Evolutionary conservation across 2,888 invertebrate genomes (phyloP).

Genomic region (Caenorhabditis macrosperma): DNA sequence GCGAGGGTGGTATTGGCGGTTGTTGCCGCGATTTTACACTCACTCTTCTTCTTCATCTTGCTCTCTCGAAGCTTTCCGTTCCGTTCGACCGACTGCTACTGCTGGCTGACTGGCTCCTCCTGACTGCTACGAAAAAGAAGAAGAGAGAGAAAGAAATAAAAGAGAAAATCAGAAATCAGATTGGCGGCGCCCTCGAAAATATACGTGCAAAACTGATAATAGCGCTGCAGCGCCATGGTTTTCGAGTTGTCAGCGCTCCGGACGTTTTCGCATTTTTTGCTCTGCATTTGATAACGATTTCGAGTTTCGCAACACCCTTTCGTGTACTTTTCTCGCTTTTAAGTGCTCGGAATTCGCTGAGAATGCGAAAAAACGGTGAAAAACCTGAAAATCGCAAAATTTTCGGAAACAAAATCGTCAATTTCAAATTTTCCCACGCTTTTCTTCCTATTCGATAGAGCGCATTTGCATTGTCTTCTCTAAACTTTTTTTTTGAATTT

Average conservation of each 20-base stretch:
- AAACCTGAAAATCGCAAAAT: too few relatives aligned
- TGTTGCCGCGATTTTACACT: too few relatives aligned
- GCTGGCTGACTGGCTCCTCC: background rate
- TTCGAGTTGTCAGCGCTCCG: too few relatives aligned
- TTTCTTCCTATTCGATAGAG: background rate
- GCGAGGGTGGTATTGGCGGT: background rate
- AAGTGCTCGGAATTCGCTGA: too few relatives aligned
- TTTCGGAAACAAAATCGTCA: too few relatives aligned
- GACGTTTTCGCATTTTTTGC: too few relatives aligned
- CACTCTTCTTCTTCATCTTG: background rate
- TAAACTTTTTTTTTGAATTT: conserved; percentile 17
- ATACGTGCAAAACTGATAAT: conserved; percentile 4
- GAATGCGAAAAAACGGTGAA: too few relatives aligned
- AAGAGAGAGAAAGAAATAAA: background rate
- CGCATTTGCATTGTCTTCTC: conserved; percentile 1
- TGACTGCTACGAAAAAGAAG: background rate
- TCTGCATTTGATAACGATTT: too few relatives aligned
- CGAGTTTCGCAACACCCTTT: too few relatives aligned
- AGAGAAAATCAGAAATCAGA: conserved; percentile 8
- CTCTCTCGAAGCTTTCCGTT: background rate
- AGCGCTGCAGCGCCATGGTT: too few relatives aligned
- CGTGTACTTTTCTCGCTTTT: too few relatives aligned
- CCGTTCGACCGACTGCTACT: background rate
- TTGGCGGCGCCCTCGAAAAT: background rate
- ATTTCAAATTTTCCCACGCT: too few relatives aligned